Conservation (phyloP, 2,113 vertebrate genomes). For the Boleophthalmus pectinirostris region DNA sequence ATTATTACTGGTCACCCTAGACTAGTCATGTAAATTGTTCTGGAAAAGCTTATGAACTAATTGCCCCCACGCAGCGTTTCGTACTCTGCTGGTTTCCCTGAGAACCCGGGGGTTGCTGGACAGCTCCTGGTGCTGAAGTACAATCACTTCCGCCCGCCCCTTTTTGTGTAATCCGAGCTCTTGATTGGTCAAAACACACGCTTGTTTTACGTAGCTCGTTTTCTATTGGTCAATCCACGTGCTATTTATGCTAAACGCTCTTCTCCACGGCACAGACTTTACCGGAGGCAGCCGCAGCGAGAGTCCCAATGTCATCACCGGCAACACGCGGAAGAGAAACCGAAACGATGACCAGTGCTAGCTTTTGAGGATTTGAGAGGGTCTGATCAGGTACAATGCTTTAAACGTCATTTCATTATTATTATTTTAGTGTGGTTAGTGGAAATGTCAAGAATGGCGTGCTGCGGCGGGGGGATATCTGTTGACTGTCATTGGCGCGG, state of each 20-base stretch:
- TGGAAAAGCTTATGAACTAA: neutral
- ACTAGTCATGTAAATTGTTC: neutral
- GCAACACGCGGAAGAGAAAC: conserved; percentile 14
- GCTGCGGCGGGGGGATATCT: conserved; percentile 21
- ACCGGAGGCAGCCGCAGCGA: conserved; percentile 33
- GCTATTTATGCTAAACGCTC: conserved; percentile 36
- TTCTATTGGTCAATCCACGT: conserved; percentile 38
- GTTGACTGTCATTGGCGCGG: conserved; percentile 33
- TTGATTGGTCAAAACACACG: conserved; percentile 40
- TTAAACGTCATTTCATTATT: neutral
- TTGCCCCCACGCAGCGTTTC: neutral
- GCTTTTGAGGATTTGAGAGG: neutral
- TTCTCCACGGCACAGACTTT: conserved; percentile 21
- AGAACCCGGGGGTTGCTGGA: conserved; percentile 10
- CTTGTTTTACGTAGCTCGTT: neutral
- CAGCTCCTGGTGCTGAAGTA: conserved; percentile 39
- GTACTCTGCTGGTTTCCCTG: neutral
- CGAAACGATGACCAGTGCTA: neutral
- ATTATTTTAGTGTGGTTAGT: neutral
- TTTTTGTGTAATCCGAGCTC: neutral
- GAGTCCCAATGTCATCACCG: conserved; percentile 60
- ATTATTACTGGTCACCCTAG: too few species aligned
- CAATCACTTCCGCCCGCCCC: neutral
- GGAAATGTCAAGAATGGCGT: conserved; percentile 23
- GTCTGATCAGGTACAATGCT: conserved; percentile 20